Evolutionary conservation across 1,140 invertebrate genomes (phyloP), one percentile per base, ranked within the genome.

Genomic region (Amyelois transitella): DNA sequence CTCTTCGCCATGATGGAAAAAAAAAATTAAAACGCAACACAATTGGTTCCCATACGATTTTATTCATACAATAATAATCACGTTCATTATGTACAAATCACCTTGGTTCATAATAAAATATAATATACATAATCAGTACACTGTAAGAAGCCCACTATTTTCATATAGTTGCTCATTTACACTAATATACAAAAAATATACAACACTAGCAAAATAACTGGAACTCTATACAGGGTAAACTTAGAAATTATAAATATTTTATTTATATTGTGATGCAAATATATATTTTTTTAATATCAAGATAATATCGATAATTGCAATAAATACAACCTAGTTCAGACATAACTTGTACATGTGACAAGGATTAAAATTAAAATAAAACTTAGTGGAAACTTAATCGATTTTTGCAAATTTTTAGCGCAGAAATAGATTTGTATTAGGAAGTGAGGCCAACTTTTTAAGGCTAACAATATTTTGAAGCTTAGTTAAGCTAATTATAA

Each of bases 41-140:
- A n/a, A n/a, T 14, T 14, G 32, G 17, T 38, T 48, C 45, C 45
- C 45, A 48, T 48, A 48, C 17, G 12, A 38, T n/a, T 48, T 48
- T 48, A 48, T 48, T 48, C 20, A 48, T 48, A 21, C 45, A 48
- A 21, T 21, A 48, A 21, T 52, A 62, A 81, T 79, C 75, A 82
- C 81, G 79, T 84, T 72, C 66, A 75, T 71, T 81, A 82, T 86
- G 72, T 83, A 86, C 81, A 86, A 79, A 75, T 77, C 74, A 78
- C 75, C 64, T 75, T 71, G 45, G 43, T 66, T 60, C 55, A 69
- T 77, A 81, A 79, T 79, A 81, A 82, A 79, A 85, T 79, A 81
- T 72, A 69, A 60, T 22, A 67, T 64, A 51, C 28, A 60, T 55
- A 51, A 53, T 69, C 62, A 69, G 67, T 82, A 77, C 66, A 60